A percentile compares a stretch with the other conserved stretches of the same genome.
Conservation (phyloP, 2,113 vertebrate species). For the Sinocyclocheilus maitianheensis region DNA sequence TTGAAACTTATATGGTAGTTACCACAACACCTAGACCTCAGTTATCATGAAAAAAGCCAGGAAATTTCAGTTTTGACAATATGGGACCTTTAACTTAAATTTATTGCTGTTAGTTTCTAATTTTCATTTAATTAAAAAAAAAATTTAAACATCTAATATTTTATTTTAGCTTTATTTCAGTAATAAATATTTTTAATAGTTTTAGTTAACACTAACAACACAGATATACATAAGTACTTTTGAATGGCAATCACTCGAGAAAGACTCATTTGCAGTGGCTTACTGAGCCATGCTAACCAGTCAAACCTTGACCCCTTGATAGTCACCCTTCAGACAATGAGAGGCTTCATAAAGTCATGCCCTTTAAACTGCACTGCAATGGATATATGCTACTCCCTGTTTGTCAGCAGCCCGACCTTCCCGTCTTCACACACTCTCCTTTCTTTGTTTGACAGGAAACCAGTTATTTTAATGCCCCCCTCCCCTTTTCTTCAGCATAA, state of each 20-base stretch:
- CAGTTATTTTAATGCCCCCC: constrained; percentile 3
- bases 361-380: constrained; percentile 4
- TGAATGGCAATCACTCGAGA: not conserved
- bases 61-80: too few relatives aligned
- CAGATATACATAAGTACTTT: not conserved
- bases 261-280: not conserved
- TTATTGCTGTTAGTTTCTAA: not conserved
- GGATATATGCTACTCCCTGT: not conserved
- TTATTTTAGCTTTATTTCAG: not conserved
- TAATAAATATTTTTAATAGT: not conserved
- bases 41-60: too few relatives aligned
- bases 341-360: not conserved
- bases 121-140: not conserved
- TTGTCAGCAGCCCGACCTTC: constrained; percentile 16
- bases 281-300: not conserved
- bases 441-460: constrained; percentile 6
- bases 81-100: not conserved
- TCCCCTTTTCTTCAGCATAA: not conserved
- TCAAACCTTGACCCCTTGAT: not conserved
- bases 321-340: not conserved
- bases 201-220: not conserved
- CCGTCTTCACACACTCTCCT: not conserved
- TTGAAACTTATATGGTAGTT: too few relatives aligned
- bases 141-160: not conserved
- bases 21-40: too few relatives aligned